Evolutionary conservation across 2,888 invertebrate genomes (phyloP).

Genomic region (Maniola hyperantus): DNA sequence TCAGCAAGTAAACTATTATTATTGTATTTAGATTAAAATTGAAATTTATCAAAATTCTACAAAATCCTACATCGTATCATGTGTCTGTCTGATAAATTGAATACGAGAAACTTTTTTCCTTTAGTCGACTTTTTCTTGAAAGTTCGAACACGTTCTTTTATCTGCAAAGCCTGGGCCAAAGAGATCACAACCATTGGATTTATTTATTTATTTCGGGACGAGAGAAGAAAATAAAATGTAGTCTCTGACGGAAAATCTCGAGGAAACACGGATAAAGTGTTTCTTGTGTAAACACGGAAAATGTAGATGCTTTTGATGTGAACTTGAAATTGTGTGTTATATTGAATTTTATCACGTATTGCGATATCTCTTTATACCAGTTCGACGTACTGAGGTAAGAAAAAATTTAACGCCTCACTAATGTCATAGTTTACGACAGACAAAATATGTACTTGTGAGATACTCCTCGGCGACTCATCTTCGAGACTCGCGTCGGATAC

Average conservation of each 20-base stretch:
- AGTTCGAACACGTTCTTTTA: slow-evolving; percentile 22
- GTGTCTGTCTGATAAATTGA: neutral
- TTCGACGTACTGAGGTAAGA: neutral
- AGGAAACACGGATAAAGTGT: slow-evolving; percentile 22
- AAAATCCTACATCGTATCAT: neutral
- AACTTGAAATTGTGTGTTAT: neutral
- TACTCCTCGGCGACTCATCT: too few species aligned
- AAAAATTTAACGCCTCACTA: too few species aligned
- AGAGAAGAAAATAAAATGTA: slow-evolving; percentile 37
- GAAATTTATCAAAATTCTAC: too few species aligned
- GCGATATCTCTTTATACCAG: neutral
- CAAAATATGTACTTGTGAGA: too few species aligned
- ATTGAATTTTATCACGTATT: neutral
- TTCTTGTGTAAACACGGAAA: slow-evolving; percentile 22
- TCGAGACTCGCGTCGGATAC: too few species aligned
- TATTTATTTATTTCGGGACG: slow-evolving; percentile 23
- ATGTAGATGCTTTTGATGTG: neutral
- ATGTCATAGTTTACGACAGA: too few species aligned
- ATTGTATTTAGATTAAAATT: too few species aligned
- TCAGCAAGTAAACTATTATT: too few species aligned
- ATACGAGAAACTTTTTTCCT: slow-evolving; percentile 1
- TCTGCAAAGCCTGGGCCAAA: slow-evolving; percentile 19
- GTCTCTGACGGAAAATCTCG: slow-evolving; percentile 32
- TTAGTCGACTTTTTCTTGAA: neutral
- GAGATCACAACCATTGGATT: slow-evolving; percentile 20